Evolutionary conservation across 2,113 vertebrate genomes (phyloP).

Genomic region (Gobio gobio): DNA sequence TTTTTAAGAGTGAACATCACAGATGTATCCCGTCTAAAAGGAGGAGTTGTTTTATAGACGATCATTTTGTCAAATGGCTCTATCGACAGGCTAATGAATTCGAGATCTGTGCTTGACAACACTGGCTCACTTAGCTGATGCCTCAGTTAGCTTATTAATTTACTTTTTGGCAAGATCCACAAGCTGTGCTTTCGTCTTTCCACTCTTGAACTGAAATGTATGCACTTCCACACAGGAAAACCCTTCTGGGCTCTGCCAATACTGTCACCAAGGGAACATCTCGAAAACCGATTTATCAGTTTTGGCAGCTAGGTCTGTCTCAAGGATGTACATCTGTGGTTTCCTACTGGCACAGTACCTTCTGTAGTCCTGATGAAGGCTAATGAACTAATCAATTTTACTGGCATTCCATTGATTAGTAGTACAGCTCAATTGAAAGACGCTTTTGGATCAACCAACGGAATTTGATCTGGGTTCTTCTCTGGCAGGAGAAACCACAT

Average conservation of each 20-base stretch:
- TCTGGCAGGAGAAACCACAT: constrained; percentile 3
- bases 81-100: constrained; percentile 35
- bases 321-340: constrained; percentile 58
- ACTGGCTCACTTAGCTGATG: constrained; percentile 31
- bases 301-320: constrained; percentile 54
- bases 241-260: constrained; percentile 57
- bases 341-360: constrained; percentile 42
- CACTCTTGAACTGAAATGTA: constrained; percentile 52
- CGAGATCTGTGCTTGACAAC: constrained; percentile 37
- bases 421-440: constrained; percentile 26
- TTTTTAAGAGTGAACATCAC: neutral
- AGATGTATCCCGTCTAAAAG: neutral
- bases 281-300: constrained; percentile 48
- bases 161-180: constrained; percentile 44
- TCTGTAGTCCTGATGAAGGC: constrained; percentile 54
- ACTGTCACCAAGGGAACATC: constrained; percentile 51
- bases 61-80: constrained; percentile 26
- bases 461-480: constrained; percentile 2
- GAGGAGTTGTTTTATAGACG: neutral
- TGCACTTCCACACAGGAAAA: constrained; percentile 59
- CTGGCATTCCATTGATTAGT: constrained; percentile 40
- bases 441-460: constrained; percentile 27
- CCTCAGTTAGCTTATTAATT: constrained; percentile 32
- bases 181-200: constrained; percentile 49
- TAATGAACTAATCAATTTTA: constrained; percentile 57